A percentile compares a stretch with the other conserved stretches of the same genome.
Conservation (phyloP, 2,797 vertebrate species). For the Falco biarmicus region DNA sequence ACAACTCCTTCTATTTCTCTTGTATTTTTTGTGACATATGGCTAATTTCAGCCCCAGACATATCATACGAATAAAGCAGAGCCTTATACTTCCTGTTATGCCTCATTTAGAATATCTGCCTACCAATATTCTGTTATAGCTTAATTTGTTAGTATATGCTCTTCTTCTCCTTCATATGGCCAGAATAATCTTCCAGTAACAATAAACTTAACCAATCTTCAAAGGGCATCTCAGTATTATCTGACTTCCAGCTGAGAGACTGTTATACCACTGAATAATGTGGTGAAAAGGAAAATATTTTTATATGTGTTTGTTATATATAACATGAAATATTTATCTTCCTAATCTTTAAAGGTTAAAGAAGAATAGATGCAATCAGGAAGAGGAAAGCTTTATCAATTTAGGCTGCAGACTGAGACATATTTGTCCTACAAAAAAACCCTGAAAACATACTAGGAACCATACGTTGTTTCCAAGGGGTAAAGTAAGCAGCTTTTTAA, state of each 20-base stretch:
- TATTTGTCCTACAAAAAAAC: constrained; percentile 3
- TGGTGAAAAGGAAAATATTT: not conserved
- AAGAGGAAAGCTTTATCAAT: not conserved
- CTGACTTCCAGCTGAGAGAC: not conserved
- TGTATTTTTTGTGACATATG: not conserved
- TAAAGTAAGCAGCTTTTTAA: constrained; percentile 14
- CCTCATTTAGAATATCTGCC: not conserved
- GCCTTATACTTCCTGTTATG: not conserved
- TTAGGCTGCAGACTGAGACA: not conserved
- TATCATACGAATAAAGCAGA: not conserved
- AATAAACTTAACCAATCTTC: not conserved
- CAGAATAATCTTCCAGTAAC: not conserved
- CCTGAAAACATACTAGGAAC: not conserved
- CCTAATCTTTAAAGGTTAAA: not conserved
- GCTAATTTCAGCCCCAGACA: not conserved
- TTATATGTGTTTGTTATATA: not conserved
- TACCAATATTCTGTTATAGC: not conserved
- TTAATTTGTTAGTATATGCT: not conserved
- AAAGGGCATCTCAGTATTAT: not conserved
- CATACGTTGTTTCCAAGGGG: not conserved
- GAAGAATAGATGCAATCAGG: not conserved
- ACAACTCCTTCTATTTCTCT: not conserved
- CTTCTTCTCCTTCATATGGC: not conserved
- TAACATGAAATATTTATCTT: not conserved
- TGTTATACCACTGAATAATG: not conserved